A percentile compares a stretch with the other conserved stretches of the same genome.
Conservation (phyloP, 2,888 invertebrate species). For the Rosalia funebris region DNA sequence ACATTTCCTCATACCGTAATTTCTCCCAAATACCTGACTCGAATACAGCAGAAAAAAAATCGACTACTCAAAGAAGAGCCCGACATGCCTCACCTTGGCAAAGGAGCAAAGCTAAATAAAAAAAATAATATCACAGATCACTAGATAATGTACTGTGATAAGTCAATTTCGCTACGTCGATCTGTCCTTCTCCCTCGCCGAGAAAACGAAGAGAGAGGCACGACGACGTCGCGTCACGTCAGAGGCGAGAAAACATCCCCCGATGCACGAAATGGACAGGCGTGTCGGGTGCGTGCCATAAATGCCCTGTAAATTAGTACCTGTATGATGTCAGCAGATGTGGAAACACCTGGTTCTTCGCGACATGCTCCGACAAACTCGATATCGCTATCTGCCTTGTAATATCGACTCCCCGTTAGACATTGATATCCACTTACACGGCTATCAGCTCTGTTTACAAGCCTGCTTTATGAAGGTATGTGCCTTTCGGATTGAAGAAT, state of each 20-base stretch:
- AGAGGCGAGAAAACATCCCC: conserved; percentile 10
- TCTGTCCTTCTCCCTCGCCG: not conserved
- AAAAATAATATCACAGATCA: not conserved
- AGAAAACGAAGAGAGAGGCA: not conserved
- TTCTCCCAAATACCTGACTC: too few relatives aligned
- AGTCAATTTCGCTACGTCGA: conserved; percentile 1
- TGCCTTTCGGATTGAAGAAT: conserved; percentile 1
- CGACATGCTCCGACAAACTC: not conserved
- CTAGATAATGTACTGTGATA: not conserved
- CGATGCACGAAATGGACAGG: conserved; percentile 42
- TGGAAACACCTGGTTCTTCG: conserved; percentile 38
- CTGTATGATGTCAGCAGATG: conserved; percentile 35
- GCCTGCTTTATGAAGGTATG: not conserved
- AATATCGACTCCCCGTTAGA: conserved; percentile 1
- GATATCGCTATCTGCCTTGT: not conserved
- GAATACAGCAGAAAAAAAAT: too few relatives aligned
- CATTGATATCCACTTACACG: conserved; percentile 19
- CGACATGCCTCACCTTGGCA: not conserved
- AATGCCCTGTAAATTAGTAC: conserved; percentile 43
- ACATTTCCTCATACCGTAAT: too few relatives aligned
- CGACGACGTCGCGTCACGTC: conserved; percentile 10
- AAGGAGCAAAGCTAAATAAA: not conserved
- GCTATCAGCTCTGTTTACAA: conserved; percentile 4
- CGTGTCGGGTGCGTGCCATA: conserved; percentile 46
- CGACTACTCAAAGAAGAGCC: not conserved